These are phyloP conservation scores for Silurus glanis DNA, from an alignment of 2,113 vertebrate species.

Conservation along the genomic window DNA sequence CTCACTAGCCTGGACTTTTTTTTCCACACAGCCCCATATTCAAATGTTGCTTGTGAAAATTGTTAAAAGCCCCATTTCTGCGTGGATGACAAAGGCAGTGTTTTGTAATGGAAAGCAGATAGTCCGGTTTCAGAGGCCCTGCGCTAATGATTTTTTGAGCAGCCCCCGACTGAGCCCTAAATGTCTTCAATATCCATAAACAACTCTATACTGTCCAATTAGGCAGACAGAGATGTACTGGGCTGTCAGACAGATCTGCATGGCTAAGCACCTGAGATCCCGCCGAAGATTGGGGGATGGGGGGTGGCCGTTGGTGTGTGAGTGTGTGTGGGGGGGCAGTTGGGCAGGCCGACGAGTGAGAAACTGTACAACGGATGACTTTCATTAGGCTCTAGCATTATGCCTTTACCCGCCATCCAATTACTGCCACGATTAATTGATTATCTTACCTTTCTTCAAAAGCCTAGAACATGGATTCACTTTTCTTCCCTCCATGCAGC, in stretches of 20 bases:
- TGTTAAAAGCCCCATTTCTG: constrained; percentile 54
- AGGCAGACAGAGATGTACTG: constrained; percentile 96
- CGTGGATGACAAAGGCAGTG: constrained; percentile 70
- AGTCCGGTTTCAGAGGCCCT: constrained; percentile 86
- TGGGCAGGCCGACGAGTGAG: constrained; percentile 77
- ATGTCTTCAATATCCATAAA: constrained; percentile 98
- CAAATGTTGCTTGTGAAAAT: constrained; percentile 64
- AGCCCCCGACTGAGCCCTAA: constrained; percentile 95
- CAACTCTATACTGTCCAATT: constrained; percentile 98
- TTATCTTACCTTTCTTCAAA: constrained; percentile 84
- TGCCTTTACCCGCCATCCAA: constrained; percentile 89
- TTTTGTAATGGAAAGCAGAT: constrained; percentile 77
- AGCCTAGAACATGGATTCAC: constrained; percentile 66
- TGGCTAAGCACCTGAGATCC: constrained; percentile 94
- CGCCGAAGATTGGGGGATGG: constrained; percentile 78
- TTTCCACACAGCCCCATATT: constrained; percentile 55
- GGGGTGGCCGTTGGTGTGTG: constrained; percentile 18
- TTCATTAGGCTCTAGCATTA: constrained; percentile 88
- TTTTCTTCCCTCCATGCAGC: constrained; percentile 48
- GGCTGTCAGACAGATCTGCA: constrained; percentile 97
- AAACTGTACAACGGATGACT: constrained; percentile 89
- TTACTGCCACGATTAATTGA: constrained; percentile 99
- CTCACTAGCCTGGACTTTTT: constrained; percentile 34
- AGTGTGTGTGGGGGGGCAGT: constrained; percentile 71
- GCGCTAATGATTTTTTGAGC: constrained; percentile 95